Percentiles rank a stretch among this genome's conserved stretches.
These are phyloP conservation scores for Lanius ludovicianus DNA, from an alignment of 2,113 vertebrate genomes.

Conservation along the genomic window DNA sequence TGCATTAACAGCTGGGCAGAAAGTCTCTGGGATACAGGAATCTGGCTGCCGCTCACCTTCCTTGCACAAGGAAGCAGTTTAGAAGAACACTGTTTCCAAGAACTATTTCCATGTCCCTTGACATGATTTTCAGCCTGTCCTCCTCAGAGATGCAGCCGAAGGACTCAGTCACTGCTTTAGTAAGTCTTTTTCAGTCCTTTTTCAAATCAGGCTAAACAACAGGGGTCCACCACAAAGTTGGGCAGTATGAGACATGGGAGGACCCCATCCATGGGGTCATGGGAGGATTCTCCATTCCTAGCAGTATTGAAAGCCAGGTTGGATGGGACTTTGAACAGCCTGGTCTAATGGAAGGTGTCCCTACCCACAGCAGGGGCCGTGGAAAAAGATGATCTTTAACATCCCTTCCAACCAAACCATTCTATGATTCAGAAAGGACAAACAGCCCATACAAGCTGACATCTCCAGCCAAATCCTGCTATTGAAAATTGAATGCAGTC, in stretches of 20 bases:
- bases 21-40: background rate
- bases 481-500: background rate
- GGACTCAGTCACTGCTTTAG: background rate
- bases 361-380: background rate
- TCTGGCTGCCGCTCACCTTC: background rate
- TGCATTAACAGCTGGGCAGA: background rate
- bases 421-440: background rate
- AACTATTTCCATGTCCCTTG: background rate
- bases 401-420: background rate
- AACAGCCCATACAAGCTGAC: background rate
- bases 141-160: background rate
- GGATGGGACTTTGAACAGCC: background rate
- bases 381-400: background rate
- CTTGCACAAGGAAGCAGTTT: background rate
- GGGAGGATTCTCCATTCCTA: background rate
- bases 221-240: background rate
- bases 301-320: background rate
- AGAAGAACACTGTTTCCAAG: background rate
- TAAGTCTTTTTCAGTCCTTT: background rate
- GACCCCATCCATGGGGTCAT: background rate
- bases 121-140: background rate
- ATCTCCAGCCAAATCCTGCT: background rate
- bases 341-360: background rate
- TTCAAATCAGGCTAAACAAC: background rate
- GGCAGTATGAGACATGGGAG: background rate